Base-by-base conservation (phyloP, 2,113 vertebrate genomes). In the Elaphurus davidianus region DNA sequence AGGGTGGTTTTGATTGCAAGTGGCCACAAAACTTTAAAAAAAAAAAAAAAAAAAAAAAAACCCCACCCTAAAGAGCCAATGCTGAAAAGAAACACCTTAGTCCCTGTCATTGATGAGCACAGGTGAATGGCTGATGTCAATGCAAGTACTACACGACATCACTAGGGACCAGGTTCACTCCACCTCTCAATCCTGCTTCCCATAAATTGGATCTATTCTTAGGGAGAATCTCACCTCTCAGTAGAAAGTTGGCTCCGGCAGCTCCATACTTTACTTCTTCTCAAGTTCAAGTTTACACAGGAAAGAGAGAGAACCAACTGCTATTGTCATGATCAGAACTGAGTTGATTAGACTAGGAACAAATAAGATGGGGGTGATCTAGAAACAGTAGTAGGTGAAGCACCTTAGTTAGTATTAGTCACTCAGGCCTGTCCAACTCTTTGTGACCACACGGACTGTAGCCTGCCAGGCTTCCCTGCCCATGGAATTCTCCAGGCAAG, bases 141-240 rank as follows among this genome's bases (percentile, higher is more conserved):
- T 2, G 7, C 36, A 36, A 27, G 33, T 0, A 1, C 47, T 0
- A 2, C 0, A 2, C 1, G 9, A 6, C 8, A 6, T 28, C 45
- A 10, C 45, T 30, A 8, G 30, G 25, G 16, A 23, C 55, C 10
- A 4, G 21, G 5, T 9, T 13, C 93, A 54, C 14, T 36, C 43
- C 13, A 25, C 23, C 3, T 43, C 40, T 54, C 36, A 5, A 16
- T 10, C 3, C 54, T 4, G 7, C 43, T 21, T 21, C 40, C 36
- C 3, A 9, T 3, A 6, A 40, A 1, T 2, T 12, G 36, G 10
- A 6, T 3, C 45, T 50, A 8, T 3, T n/a, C 71, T 43, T 54
- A 33, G 76, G 11, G 40, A 36, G 33, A 6, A 6, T 57, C 47
- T 45, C 16, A 5, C 9, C 67, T 57, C 59, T 7, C 25, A 2